A percentile compares a stretch with the other conserved stretches of the same genome.
phyloP scores from a whole-genome alignment of 2,113 vertebrate species.

The cat (Felis catus) region F.catus_Fca126_mat1.0 CM031412.1:180088001-180088500 shows the following conservation, averaged over 20 bases:
- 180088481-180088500: neutral
- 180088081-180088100: neutral
- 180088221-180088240: neutral
- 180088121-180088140: neutral
- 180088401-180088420: neutral
- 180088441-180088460: neutral
- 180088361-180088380: neutral
- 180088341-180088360: neutral
- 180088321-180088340: neutral
- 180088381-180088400: neutral
- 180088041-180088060: neutral
- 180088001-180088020: neutral
- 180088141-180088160: rapidly evolving
- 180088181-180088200: neutral
- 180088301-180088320: neutral
- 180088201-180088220: neutral
- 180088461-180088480: neutral
- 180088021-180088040: neutral
- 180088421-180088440: neutral
- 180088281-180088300: neutral
- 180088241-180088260: neutral
- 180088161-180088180: neutral
- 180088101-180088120: rapidly evolving
- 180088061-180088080: neutral
- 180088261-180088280: neutral